Evolutionary conservation across 2,113 vertebrate species (phyloP), one percentile per base, ranked within the genome.

Genomic region (Chamaetylas fuelleborni): DNA sequence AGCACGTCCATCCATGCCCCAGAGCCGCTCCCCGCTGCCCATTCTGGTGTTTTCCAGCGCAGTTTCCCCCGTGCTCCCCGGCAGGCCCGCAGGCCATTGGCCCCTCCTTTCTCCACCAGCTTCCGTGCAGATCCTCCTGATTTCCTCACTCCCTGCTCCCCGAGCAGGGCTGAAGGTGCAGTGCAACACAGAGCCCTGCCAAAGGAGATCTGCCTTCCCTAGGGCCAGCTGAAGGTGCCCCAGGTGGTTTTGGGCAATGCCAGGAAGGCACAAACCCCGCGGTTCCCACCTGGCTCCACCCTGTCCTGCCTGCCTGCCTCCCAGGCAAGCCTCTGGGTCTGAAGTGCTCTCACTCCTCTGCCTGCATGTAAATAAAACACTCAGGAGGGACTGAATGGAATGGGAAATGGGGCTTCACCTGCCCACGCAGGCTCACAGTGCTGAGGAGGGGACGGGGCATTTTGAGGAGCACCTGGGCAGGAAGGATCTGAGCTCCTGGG

Each of bases 21-120:
- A 19, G 77, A 26, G 43, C 43, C 1, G 2, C 54, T 58, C 26
- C 19, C 57, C 2, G 1, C 54, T 73, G 38, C 64, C 79, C 86
- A 5, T 73, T 24, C 83, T 64, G 60, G 51, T 2, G 50, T 13
- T 90, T 91, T 66, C 65, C 83, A 60, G 86, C 5, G 2, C 16
- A 12, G 34, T 8, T 62, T 56, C 42, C 31, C 31, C 31, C 14
- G 36, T 31, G 14, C 11, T 8, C 48, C 56, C 47, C 2, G 47
- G 88, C 81, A 65, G 66, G 76, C 45, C 54, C 19, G 74, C 83
- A 36, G 78, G 83, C 54, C 77, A 15, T 22, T 89, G 73, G 86
- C 95, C 76, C 90, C 86, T 95, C 94, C 90, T 96, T 90, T 93
- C 91, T 94, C 76, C 67, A 11, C n/a, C 82, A 81, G 92, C 85